Base-by-base conservation (phyloP, 1,140 invertebrate species). In the Alviniconcha marisindica region DNA sequence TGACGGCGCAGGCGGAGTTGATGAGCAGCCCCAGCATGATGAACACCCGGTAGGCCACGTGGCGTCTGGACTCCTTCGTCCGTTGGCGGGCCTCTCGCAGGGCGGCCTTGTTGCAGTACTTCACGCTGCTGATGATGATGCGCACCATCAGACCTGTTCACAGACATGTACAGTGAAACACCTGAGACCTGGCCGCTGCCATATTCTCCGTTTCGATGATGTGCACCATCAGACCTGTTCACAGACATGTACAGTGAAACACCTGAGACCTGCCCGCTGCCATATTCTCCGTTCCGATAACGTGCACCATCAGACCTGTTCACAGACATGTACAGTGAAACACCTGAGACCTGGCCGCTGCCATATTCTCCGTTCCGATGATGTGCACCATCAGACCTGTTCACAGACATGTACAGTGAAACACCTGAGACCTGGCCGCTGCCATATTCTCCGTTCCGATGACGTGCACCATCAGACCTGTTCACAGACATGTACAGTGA, bases 21-120 rank as follows among this genome's bases (percentile, higher is more conserved):
- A 90, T 7, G 21, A 91, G 76, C 14, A 90, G 83, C 0, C 89
- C 90, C 40, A 89, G 33, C 88, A 91, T 90, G 5, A 91, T 90
- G 79, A 90, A 86, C 7, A 87, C 81, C 10, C 87, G 63, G 60
- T 87, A 89, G 31, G 85, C 69, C 42, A 89, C 85, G 73, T 89
- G 88, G 1, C 83, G 73, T 18, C 81, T 44, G 0, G 87, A 87
- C 48, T 86, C 69, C 54, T 44, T 3, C 14, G 87, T 87, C 14
- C 84, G 60, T 44, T 82, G 31, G n/a, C 73, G 83, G 12, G 85
- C 80, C 71, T 87, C 86, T 4, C n/a, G 42, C 2, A 88, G 33
- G 10, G 84, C 83, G 10, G 84, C 81, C 60, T 88, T 88, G 69
- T 87, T 87, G 82, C 88, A 90, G 84, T 90, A 90, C 5, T 87